Evolutionary conservation across 2,888 invertebrate species (phyloP).

Genomic region (Creontiades dilutus): DNA sequence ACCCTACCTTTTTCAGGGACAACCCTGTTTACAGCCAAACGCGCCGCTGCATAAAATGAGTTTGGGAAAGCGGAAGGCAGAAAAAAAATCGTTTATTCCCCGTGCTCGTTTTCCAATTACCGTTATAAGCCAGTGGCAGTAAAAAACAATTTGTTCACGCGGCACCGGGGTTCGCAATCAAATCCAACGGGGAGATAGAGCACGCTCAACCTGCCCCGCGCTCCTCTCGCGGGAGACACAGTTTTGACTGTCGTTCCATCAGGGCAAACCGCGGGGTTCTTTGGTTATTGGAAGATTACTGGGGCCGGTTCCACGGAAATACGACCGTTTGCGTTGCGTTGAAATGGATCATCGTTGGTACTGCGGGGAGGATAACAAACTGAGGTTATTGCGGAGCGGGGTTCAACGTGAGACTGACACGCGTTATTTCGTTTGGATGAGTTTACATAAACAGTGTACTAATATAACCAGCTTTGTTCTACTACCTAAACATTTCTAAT

Average conservation of each 20-base stretch:
- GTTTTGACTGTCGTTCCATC: neutral
- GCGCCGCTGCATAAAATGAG: neutral
- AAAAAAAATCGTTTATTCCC: conserved; percentile 29
- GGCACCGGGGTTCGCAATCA: conserved; percentile 32
- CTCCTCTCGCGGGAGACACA: neutral
- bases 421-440: too few species aligned
- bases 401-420: too few species aligned
- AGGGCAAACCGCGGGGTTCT: conserved; percentile 29
- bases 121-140: conserved; percentile 30
- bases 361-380: too few species aligned
- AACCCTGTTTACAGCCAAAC: neutral
- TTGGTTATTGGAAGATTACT: conserved; percentile 11
- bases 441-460: too few species aligned
- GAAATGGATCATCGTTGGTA: too few species aligned
- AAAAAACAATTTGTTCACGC: conserved; percentile 39
- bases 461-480: too few species aligned
- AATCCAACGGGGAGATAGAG: conserved; percentile 43
- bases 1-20: too few species aligned
- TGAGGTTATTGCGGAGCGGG: too few species aligned
- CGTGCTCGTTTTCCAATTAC: conserved; percentile 51
- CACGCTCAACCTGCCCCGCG: conserved; percentile 30
- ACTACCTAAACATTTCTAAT: too few species aligned
- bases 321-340: neutral
- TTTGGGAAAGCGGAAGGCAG: neutral
- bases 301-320: neutral